Percentiles rank a stretch among this genome's conserved stretches.
Evolutionary conservation across 1,140 invertebrate genomes (phyloP).

Genomic region (Drosophila serrata): DNA sequence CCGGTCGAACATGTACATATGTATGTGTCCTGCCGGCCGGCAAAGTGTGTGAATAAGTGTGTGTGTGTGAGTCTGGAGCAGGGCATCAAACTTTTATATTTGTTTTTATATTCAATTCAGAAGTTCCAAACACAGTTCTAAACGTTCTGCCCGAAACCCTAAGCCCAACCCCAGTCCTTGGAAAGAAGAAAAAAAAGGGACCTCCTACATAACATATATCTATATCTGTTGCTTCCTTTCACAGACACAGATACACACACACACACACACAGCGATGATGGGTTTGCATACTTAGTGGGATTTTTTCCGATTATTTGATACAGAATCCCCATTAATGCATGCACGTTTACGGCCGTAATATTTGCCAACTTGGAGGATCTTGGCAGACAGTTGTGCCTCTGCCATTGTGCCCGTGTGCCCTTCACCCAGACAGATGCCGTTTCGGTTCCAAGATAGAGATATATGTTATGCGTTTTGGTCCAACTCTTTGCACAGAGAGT

Average conservation of each 20-base stretch:
- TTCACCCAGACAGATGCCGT: constrained; percentile 45
- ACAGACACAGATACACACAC: background rate
- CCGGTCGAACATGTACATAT: constrained; percentile 53
- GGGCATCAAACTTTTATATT: constrained; percentile 76
- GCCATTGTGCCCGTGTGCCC: constrained; percentile 49
- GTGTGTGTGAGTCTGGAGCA: constrained; percentile 28
- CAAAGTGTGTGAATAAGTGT: constrained; percentile 6
- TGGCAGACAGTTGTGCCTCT: constrained; percentile 43
- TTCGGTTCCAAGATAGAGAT: constrained; percentile 22
- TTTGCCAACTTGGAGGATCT: constrained; percentile 63
- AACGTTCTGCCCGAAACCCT: constrained; percentile 16
- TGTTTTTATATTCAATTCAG: constrained; percentile 81
- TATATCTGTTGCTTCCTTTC: constrained; percentile 55
- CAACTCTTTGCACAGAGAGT: constrained; percentile 33
- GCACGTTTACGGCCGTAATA: constrained; percentile 59
- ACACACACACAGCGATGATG: constrained; percentile 34
- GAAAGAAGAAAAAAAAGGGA: constrained; percentile 15
- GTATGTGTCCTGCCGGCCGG: constrained; percentile 17
- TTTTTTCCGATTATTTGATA: constrained; percentile 64
- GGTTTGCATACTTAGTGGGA: constrained; percentile 41
- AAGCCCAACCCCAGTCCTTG: constrained; percentile 1
- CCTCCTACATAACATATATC: constrained; percentile 31
- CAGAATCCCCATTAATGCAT: constrained; percentile 68
- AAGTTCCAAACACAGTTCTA: constrained; percentile 56
- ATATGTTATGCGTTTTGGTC: constrained; percentile 16